These are phyloP conservation scores for Ranitomeya imitator DNA, from an alignment of 2,113 vertebrate genomes.

Conservation along the genomic window DNA sequence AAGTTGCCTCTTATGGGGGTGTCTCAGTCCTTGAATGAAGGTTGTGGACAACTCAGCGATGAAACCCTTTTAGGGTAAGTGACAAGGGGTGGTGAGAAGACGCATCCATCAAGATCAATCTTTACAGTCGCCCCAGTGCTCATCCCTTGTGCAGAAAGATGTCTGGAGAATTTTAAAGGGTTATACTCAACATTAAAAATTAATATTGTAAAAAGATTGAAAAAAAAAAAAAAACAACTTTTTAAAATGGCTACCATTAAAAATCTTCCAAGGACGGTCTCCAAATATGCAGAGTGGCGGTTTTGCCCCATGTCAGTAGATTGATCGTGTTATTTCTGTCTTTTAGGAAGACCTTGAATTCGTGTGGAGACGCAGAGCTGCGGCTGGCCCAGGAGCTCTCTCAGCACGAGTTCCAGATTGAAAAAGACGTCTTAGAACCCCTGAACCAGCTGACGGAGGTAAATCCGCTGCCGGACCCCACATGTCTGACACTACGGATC, in stretches of 20 bases:
- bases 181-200: too few relatives aligned
- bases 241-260: too few relatives aligned
- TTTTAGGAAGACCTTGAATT: slow-evolving; percentile 92
- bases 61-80: slow-evolving; percentile 93
- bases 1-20: slow-evolving; percentile 91
- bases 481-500: too few relatives aligned
- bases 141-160: neutral
- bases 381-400: slow-evolving; percentile 91
- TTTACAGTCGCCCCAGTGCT: neutral
- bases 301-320: neutral
- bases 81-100: neutral
- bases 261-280: too few relatives aligned
- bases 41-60: slow-evolving; percentile 84
- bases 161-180: neutral
- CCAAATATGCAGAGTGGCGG: too few relatives aligned
- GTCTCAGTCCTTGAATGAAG: slow-evolving; percentile 92
- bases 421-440: slow-evolving; percentile 92
- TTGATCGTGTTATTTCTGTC: slow-evolving; percentile 8
- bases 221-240: too few relatives aligned
- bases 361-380: slow-evolving; percentile 92
- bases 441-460: slow-evolving; percentile 90
- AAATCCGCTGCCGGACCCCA: slow-evolving; percentile 26
- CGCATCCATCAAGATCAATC: too few relatives aligned
- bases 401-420: slow-evolving; percentile 89
- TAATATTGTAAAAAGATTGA: too few relatives aligned